A percentile compares a stretch with the other conserved stretches of the same genome.
Conservation (phyloP, 2,113 vertebrate genomes). For the Chloroceryle aenea region DNA sequence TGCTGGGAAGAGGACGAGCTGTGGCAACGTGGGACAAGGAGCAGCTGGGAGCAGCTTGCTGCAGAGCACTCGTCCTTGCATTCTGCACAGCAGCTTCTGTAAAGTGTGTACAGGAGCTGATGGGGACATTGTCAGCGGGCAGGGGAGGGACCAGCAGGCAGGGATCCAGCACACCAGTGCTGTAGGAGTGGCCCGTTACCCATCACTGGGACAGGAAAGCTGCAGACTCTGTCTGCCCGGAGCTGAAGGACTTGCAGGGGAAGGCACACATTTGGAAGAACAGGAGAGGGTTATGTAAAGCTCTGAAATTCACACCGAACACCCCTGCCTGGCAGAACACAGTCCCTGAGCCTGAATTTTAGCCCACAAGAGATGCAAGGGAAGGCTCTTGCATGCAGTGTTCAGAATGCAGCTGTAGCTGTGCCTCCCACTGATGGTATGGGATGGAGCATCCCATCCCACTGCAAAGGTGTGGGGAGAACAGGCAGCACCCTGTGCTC, state of each 20-base stretch:
- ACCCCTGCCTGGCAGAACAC: too few species aligned
- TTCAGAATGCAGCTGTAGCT: rapidly evolving
- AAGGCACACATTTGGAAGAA: neutral
- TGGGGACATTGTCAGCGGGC: neutral
- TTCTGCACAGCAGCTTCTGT: neutral
- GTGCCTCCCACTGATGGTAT: too few species aligned
- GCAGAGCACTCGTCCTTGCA: rapidly evolving
- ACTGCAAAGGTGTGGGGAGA: neutral
- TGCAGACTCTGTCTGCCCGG: neutral
- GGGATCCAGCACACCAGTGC: rapidly evolving
- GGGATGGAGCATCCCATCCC: neutral
- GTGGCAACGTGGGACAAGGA: rapidly evolving
- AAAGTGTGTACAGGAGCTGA: rapidly evolving
- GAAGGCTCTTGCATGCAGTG: rapidly evolving
- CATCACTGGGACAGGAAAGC: rapidly evolving
- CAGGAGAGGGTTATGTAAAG: neutral
- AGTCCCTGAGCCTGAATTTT: too few species aligned
- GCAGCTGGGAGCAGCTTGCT: neutral
- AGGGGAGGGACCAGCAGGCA: rapidly evolving
- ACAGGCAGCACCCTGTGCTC: neutral
- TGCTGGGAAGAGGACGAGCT: rapidly evolving
- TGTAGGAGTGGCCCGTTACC: neutral
- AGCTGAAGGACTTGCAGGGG: neutral
- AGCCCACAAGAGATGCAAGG: neutral
- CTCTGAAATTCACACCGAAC: rapidly evolving